Percentiles rank a stretch among this genome's conserved stretches.
phyloP scores from a whole-genome alignment of 2,888 invertebrate genomes.

The Oxyscelio sp. region DNA sequence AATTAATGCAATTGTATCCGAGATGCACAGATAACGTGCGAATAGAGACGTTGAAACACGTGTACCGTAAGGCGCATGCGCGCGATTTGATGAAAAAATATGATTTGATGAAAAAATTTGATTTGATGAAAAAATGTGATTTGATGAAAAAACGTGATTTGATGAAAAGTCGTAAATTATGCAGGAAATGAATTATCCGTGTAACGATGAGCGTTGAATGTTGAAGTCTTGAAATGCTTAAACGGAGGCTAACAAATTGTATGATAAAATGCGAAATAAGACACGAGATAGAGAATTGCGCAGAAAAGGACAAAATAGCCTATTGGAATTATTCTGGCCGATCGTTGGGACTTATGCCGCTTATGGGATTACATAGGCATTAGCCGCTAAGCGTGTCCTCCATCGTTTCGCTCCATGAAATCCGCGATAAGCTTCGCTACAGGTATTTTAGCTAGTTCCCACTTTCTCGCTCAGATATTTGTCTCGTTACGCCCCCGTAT shows the following conservation, averaged over 20 bases:
- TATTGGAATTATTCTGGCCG: conserved; percentile 85
- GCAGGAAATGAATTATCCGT: conserved; percentile 16
- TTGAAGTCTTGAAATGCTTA: neutral
- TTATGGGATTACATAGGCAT: conserved; percentile 87
- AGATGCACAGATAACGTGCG: conserved; percentile 52
- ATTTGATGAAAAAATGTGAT: too few relatives aligned
- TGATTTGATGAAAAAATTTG: too few relatives aligned
- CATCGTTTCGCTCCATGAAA: conserved; percentile 79
- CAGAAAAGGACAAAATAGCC: conserved; percentile 79
- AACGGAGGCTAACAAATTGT: conserved; percentile 27
- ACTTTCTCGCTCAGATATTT: conserved; percentile 66
- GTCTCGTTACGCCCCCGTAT: conserved; percentile 51
- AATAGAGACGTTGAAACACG: conserved; percentile 35
- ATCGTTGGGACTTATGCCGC: conserved; percentile 86
- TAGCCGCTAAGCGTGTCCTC: conserved; percentile 83
- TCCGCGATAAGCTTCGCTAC: conserved; percentile 79
- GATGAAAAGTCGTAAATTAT: neutral
- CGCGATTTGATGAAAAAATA: too few relatives aligned
- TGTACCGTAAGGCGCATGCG: conserved; percentile 7
- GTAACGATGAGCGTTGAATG: neutral
- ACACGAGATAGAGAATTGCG: conserved; percentile 27
- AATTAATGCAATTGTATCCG: conserved; percentile 58
- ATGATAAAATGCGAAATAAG: conserved; percentile 43
- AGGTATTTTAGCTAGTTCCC: conserved; percentile 77
- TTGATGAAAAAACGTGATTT: too few relatives aligned